phyloP scores from a whole-genome alignment of 1,140 invertebrate species.

The Camponotus vicinus region DNA sequence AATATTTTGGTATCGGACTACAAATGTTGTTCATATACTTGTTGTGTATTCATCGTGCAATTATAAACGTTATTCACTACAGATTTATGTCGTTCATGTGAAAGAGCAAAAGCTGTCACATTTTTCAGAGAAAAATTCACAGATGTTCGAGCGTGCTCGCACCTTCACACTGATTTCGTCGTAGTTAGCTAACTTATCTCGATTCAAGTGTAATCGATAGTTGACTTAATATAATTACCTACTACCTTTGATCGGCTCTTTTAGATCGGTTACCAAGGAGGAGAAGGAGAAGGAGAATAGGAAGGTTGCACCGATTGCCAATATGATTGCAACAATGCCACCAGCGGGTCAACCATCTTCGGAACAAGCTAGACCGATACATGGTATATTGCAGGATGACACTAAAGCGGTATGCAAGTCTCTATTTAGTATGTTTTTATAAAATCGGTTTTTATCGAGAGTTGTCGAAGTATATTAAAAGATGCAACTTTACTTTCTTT shows the following conservation, averaged over 20 bases:
- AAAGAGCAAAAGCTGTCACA: slow-evolving; percentile 8
- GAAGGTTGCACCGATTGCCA: slow-evolving; percentile 86
- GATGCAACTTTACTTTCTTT: no score
- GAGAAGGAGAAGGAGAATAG: slow-evolving; percentile 95
- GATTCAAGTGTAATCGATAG: slow-evolving; percentile 34
- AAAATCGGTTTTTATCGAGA: neutral
- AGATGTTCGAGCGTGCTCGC: slow-evolving; percentile 40
- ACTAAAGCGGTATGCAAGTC: slow-evolving; percentile 79
- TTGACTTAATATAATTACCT: neutral
- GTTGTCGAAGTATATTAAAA: neutral
- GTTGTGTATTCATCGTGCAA: slow-evolving; percentile 3
- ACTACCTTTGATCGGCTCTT: slow-evolving; percentile 42
- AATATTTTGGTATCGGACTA: neutral
- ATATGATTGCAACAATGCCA: slow-evolving; percentile 72
- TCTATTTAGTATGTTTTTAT: neutral
- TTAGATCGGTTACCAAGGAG: slow-evolving; percentile 93
- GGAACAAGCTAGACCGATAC: slow-evolving; percentile 82
- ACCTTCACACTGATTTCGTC: slow-evolving; percentile 73
- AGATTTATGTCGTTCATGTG: neutral
- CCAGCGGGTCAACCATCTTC: slow-evolving; percentile 84
- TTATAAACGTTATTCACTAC: slow-evolving; percentile 4
- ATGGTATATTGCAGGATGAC: slow-evolving; percentile 82
- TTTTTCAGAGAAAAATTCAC: neutral
- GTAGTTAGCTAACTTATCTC: slow-evolving; percentile 72
- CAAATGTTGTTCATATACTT: neutral